Conservation (phyloP, 1,140 invertebrate genomes). For the Diabrotica virgifera region DNA sequence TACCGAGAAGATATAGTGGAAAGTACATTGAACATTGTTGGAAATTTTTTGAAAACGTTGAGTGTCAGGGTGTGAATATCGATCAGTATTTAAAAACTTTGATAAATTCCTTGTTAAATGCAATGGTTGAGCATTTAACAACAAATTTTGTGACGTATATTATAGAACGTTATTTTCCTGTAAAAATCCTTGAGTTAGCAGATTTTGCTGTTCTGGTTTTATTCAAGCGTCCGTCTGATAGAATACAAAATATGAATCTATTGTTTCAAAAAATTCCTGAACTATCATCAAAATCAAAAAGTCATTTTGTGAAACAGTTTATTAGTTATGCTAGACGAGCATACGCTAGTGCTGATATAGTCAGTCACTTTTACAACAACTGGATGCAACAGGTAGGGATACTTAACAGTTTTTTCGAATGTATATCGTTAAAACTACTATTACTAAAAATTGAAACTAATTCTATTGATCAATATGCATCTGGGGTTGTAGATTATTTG, state of each 20-base stretch:
- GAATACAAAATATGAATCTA: not conserved
- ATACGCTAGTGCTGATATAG: not conserved
- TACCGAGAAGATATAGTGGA: constrained; percentile 15
- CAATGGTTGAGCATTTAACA: not conserved
- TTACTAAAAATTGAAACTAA: not conserved
- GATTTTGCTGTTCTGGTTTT: not conserved
- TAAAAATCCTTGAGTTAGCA: not conserved
- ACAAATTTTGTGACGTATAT: not conserved
- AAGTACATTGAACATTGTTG: constrained; percentile 16
- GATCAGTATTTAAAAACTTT: not conserved
- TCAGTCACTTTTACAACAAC: not conserved
- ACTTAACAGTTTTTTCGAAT: not conserved
- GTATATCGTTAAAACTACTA: constrained; percentile 1
- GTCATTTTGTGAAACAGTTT: no score
- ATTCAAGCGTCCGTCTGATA: not conserved
- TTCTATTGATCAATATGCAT: not conserved
- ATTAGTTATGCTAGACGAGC: no score
- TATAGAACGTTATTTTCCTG: constrained; percentile 7
- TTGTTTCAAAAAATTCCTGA: not conserved
- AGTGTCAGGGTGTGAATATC: not conserved
- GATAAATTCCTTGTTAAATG: not conserved
- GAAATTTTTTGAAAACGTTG: constrained; percentile 13
- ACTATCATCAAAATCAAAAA: not conserved
- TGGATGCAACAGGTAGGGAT: not conserved
- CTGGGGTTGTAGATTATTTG: constrained; percentile 1